Conservation (phyloP, 2,888 invertebrate genomes). For the Autographa gamma region DNA sequence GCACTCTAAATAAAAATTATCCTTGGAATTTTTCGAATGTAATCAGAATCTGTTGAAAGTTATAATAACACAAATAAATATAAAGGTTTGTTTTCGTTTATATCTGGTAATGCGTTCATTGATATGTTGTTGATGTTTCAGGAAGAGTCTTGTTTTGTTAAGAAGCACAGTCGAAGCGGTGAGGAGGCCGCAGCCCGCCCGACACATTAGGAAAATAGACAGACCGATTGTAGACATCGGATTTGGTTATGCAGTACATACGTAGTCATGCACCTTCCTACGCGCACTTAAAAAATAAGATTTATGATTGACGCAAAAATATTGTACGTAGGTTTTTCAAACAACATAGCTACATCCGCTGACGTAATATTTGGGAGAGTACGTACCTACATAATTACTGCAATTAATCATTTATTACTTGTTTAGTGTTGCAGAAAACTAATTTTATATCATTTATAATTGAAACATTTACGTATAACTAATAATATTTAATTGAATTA, state of each 20-base stretch:
- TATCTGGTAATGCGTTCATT: constrained; percentile 69
- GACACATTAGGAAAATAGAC: constrained; percentile 83
- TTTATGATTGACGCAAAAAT: constrained; percentile 42
- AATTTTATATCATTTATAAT: constrained; percentile 28
- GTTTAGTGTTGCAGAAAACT: background rate
- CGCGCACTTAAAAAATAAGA: constrained; percentile 40
- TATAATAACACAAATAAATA: constrained; percentile 71
- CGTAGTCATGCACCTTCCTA: constrained; percentile 34
- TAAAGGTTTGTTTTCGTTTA: constrained; percentile 69
- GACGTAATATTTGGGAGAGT: constrained; percentile 23
- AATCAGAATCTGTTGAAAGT: constrained; percentile 66
- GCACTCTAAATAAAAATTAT: constrained; percentile 53
- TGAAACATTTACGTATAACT: constrained; percentile 23
- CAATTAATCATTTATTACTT: constrained; percentile 3
- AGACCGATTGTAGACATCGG: constrained; percentile 70
- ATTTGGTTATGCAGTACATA: constrained; percentile 62
- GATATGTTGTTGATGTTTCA: constrained; percentile 79
- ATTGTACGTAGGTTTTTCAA: constrained; percentile 35
- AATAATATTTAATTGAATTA: constrained; percentile 33
- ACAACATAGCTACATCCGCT: constrained; percentile 32
- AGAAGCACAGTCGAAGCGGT: constrained; percentile 73
- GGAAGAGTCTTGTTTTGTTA: constrained; percentile 80
- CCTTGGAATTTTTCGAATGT: constrained; percentile 59
- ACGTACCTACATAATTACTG: constrained; percentile 10
- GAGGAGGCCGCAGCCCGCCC: constrained; percentile 69